phyloP scores from a whole-genome alignment of 2,797 vertebrate species.

The Pangasius djambal region DNA sequence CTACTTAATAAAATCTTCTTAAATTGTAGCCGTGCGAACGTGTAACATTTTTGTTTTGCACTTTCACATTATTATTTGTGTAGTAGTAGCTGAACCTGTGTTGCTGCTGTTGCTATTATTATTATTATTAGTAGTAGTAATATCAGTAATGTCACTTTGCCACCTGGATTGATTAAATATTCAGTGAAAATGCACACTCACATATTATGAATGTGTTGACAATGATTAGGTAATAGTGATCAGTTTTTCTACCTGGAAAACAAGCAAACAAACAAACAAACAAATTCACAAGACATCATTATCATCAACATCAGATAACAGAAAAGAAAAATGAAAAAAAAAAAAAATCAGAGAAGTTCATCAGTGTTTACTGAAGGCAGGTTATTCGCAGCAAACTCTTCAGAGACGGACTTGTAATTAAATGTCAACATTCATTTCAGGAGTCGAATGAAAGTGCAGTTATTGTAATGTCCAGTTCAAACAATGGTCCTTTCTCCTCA shows the following conservation, averaged over 20 bases:
- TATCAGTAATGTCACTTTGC: neutral
- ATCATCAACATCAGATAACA: neutral
- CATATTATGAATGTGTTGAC: neutral
- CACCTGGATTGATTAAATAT: neutral
- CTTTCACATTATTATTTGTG: neutral
- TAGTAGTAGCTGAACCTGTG: neutral
- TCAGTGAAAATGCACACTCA: neutral
- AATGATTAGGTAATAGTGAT: neutral
- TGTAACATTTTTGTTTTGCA: neutral
- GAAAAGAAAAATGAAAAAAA: neutral
- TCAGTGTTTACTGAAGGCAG: neutral
- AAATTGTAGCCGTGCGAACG: neutral
- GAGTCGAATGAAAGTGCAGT: neutral
- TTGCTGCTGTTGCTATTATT: neutral
- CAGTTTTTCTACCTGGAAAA: neutral
- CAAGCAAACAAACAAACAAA: neutral
- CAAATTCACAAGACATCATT: neutral
- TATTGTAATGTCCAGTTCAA: slow-evolving; percentile 12
- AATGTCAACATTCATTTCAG: slow-evolving; percentile 33
- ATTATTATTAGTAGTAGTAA: too few species aligned
- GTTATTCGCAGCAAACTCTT: neutral
- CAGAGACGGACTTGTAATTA: neutral
- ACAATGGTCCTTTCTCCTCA: neutral
- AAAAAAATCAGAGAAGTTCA: neutral
- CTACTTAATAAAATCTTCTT: neutral